Evolutionary conservation across 2,113 vertebrate species (phyloP).

Genomic region (Charina bottae): DNA sequence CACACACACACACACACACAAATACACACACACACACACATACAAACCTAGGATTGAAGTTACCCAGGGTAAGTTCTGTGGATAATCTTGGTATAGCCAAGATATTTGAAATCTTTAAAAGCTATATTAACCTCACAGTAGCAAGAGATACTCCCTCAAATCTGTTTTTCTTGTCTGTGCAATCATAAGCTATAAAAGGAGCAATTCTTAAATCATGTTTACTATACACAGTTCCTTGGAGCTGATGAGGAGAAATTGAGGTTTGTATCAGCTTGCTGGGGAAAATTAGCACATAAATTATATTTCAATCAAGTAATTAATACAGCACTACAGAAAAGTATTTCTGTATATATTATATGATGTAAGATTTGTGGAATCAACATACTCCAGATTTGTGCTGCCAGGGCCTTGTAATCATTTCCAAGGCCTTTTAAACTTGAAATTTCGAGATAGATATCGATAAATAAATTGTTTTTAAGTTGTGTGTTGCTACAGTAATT

Average conservation of each 20-base stretch:
- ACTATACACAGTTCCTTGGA: slow-evolving; percentile 45
- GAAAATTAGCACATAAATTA: slow-evolving; percentile 62
- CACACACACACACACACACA: background rate
- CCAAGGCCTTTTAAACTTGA: background rate
- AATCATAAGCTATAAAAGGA: slow-evolving; percentile 35
- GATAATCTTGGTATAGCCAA: background rate
- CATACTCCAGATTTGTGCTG: background rate
- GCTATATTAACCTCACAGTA: background rate
- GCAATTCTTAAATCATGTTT: slow-evolving; percentile 62
- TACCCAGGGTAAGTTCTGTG: background rate
- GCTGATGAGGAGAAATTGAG: slow-evolving; percentile 57
- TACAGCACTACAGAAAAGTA: background rate
- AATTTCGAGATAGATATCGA: background rate
- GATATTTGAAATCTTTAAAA: background rate
- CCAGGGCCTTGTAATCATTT: background rate
- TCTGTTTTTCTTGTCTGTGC: slow-evolving; percentile 50
- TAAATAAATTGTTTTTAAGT: background rate
- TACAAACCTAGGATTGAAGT: background rate
- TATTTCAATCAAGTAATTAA: slow-evolving; percentile 32
- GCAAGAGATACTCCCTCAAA: slow-evolving; percentile 18
- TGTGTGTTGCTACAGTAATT: background rate
- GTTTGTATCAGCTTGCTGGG: slow-evolving; percentile 52
- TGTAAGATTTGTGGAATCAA: background rate
- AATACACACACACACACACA: background rate
- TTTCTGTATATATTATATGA: background rate